Evolutionary conservation across 1,140 invertebrate genomes (phyloP).

Genomic region (Varroa destructor): DNA sequence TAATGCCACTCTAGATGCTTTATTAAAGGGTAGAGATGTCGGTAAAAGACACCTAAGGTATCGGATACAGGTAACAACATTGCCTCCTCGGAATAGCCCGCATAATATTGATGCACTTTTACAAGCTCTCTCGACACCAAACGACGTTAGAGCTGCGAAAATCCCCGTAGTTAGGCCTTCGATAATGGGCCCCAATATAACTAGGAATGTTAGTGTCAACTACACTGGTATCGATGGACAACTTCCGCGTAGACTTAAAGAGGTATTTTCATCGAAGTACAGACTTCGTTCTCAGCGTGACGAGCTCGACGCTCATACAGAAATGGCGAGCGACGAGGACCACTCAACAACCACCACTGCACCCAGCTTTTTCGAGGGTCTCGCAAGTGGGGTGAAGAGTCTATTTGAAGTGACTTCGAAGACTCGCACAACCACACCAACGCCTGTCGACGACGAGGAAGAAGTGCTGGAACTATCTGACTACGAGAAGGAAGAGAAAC

Average conservation of each 20-base stretch:
- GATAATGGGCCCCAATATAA: no score
- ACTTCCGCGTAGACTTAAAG: background rate
- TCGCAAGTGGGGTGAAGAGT: background rate
- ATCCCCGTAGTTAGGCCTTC: no score
- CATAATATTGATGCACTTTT: no score
- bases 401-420: background rate
- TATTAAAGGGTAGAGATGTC: slow-evolving; percentile 1
- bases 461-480: background rate
- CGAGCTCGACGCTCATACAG: no score
- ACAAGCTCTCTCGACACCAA: no score
- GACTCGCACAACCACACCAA: background rate
- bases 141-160: no score
- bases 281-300: background rate
- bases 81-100: no score
- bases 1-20: background rate
- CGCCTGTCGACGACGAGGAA: background rate
- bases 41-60: background rate
- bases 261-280: background rate
- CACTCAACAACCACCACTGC: background rate
- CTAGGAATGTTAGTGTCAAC: no score
- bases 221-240: no score
- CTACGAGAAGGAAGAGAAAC: slow-evolving; percentile 9
- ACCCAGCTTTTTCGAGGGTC: background rate
- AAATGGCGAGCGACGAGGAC: background rate
- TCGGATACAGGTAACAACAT: background rate